Conservation (phyloP, 2,888 invertebrate species). For the Sphecodes monilicornis region DNA sequence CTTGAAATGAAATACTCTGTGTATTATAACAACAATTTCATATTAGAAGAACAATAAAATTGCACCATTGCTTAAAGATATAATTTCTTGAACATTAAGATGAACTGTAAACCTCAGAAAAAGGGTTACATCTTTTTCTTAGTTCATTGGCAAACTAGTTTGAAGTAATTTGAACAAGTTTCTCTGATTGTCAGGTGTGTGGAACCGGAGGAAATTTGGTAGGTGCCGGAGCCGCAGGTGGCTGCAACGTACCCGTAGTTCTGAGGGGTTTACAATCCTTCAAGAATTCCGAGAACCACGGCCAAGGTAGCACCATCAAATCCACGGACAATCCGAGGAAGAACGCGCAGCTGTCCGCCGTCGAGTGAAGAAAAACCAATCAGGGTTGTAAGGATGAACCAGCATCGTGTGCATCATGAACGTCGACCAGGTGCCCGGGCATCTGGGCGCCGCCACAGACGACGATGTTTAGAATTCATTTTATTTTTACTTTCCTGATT, state of each 20-base stretch:
- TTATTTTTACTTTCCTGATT: slow-evolving; percentile 42
- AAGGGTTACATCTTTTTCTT: not conserved
- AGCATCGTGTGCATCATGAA: slow-evolving; percentile 33
- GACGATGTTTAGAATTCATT: slow-evolving; percentile 38
- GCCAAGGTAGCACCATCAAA: slow-evolving; percentile 64
- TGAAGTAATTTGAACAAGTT: not conserved
- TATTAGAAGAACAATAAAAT: too few relatives aligned
- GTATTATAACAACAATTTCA: too few relatives aligned
- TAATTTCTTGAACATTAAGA: too few relatives aligned
- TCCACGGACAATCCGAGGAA: slow-evolving; percentile 66
- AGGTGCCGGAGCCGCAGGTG: slow-evolving; percentile 64
- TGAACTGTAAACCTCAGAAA: too few relatives aligned
- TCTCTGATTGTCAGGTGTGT: slow-evolving; percentile 58
- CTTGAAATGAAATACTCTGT: too few relatives aligned
- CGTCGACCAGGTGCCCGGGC: slow-evolving; percentile 5
- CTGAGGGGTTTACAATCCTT: slow-evolving; percentile 67
- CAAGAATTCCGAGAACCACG: slow-evolving; percentile 71
- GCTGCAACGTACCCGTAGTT: slow-evolving; percentile 66
- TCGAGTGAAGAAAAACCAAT: slow-evolving; percentile 43
- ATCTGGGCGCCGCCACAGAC: slow-evolving; percentile 12
- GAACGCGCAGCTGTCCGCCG: slow-evolving; percentile 64
- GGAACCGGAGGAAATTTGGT: slow-evolving; percentile 59
- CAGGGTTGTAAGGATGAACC: slow-evolving; percentile 55
- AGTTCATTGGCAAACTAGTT: not conserved
- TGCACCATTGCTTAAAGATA: too few relatives aligned